Conservation (phyloP, 1,140 invertebrate species). For the Cyclina sinensis region DNA sequence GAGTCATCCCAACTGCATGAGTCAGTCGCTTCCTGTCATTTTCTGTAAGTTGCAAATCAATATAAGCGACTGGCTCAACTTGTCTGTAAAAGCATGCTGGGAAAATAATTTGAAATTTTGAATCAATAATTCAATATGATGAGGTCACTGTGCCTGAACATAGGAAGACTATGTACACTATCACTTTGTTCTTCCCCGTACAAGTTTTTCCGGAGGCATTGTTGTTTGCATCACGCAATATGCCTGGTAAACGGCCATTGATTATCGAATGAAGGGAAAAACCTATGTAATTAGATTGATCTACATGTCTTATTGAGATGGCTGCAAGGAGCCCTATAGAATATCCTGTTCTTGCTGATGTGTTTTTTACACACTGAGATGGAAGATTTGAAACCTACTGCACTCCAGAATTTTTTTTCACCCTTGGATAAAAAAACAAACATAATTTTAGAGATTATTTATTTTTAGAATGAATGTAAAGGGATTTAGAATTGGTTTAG, state of each 20-base stretch:
- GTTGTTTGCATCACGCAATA: neutral
- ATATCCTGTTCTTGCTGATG: no score
- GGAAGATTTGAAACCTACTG: no score
- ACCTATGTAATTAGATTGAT: neutral
- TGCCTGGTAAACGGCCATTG: neutral
- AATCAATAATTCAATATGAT: slow-evolving; percentile 41
- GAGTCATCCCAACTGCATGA: neutral
- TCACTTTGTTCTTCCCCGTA: neutral
- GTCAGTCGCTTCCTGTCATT: slow-evolving; percentile 35
- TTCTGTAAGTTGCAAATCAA: neutral
- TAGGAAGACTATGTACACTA: neutral
- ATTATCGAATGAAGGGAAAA: neutral
- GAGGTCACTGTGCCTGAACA: slow-evolving; percentile 7
- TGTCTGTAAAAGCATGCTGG: slow-evolving; percentile 22
- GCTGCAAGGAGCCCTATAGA: neutral
- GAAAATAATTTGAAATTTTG: slow-evolving; percentile 12
- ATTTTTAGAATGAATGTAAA: no score
- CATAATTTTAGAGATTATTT: no score
- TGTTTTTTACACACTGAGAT: no score
- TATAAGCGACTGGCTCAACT: neutral
- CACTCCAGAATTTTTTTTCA: no score
- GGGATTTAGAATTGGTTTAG: no score
- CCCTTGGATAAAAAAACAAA: no score
- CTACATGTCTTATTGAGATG: neutral
- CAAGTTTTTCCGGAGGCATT: neutral